Evolutionary conservation across 2,888 invertebrate species (phyloP), one percentile per base, ranked within the genome.

Genomic region (Trachelus stipa): DNA sequence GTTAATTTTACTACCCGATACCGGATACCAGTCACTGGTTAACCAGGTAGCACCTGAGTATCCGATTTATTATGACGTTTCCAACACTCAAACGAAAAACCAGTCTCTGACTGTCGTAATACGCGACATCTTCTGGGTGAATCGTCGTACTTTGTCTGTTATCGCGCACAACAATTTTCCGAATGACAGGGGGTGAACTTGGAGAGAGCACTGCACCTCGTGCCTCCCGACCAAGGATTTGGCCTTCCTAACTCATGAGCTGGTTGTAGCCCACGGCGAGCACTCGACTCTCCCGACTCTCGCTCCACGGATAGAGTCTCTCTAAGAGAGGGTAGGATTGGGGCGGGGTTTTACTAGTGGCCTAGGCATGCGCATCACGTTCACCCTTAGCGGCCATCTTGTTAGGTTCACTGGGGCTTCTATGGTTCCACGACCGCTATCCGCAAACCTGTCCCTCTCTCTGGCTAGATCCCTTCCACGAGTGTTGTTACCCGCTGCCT

Each of bases 391-490:
- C 90, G 88, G 90, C 90, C 90, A 90, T 90, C 89, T 90, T 90
- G 84, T 83, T 84, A 81, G 56, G 31, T 71, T 31, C 71, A 31
- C 77, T 84, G 83, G 82, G 81, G 84, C 84, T 84, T 83, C 85
- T 84, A 84, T 86, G 87, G 86, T 86, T 87, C 88, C 88, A 86
- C 89, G 88, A 87, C 88, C 89, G 87, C 88, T 87, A 87, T 84
- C 83, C 82, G 79, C 82, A 83, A 86, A 82, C 84, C 83, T 82
- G 81, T 79, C 81, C 81, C 75, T 82, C 81, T 78, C 81, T 78
- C 73, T 73, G 73, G 82, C 80, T 31, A 71, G 82, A 81, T 79
- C 80, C 40, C 56, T 56, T 56, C 56, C 56, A 56, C 56, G 56
- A 56, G 56, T 56, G 56, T 56, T 56, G 56, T 56, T 56, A 56